Evolutionary conservation across 2,113 vertebrate genomes (phyloP).

Genomic region (Ciconia stormi): DNA sequence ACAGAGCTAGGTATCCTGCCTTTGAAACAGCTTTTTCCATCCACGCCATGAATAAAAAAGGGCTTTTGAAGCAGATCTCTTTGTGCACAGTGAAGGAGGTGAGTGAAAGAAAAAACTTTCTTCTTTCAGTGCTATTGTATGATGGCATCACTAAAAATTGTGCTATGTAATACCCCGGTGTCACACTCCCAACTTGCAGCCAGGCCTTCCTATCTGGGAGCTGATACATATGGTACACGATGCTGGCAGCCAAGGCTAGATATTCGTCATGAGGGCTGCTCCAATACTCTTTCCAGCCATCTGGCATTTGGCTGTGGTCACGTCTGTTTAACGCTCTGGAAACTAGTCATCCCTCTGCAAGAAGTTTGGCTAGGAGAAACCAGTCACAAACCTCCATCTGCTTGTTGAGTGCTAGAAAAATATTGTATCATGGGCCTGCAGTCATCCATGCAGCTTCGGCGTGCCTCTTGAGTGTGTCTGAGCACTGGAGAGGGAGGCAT

Average conservation of each 20-base stretch:
- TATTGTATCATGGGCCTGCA: neutral
- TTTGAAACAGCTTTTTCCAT: neutral
- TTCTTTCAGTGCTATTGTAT: neutral
- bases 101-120: neutral
- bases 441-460: neutral
- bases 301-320: slow-evolving; percentile 13
- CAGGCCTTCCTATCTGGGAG: neutral
- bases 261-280: neutral
- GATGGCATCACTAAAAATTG: neutral
- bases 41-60: neutral
- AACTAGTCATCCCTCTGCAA: slow-evolving; percentile 27
- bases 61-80: neutral
- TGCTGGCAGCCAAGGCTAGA: neutral
- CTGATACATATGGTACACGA: neutral
- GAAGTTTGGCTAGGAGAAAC: slow-evolving; percentile 15
- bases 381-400: slow-evolving; percentile 25
- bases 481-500: neutral
- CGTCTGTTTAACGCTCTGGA: neutral
- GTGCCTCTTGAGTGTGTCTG: neutral
- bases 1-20: neutral
- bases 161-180: neutral
- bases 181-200: neutral
- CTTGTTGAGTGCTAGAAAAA: neutral
- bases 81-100: neutral
- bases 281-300: neutral